Base-by-base conservation (phyloP, 2,888 invertebrate genomes). In the Scaptomyza parva region DNA sequence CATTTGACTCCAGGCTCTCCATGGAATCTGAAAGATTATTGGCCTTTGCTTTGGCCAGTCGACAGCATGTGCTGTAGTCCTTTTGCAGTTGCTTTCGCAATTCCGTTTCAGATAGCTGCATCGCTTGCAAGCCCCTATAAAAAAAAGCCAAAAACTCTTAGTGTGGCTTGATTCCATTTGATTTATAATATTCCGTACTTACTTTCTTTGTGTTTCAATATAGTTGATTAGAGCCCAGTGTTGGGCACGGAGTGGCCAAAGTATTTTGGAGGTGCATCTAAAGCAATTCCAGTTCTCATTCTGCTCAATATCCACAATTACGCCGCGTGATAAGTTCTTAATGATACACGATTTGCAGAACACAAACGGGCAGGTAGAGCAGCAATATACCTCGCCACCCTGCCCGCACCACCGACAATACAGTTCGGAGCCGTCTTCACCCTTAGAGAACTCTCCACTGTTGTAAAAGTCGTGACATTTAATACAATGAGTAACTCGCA, bases 401-500 rank as follows among this genome's bases (percentile, higher is more conserved):
- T 96, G 96, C 0, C 96, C 96, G 87, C 96, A 96, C 96, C 96
- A 96, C 48, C 96, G 93, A 80, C 96, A 96, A 86, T 96, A 96
- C 67, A 96, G 91, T 89, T 96, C 96, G 14, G 96, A 96, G 22
- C 96, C 96, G 92, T 96, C 96, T 89, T 96, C 96, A 50, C 96
- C 96, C 91, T 96, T 96, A 64, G 95, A 95, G 90, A 96, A 96
- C 79, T 95, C 95, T 5, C 96, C 96, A 89, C 96, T 96, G 53
- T 95, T 95, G 88, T 96, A 96, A 89, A 96, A 96, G 37, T 95
- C 94, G 77, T 94, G 94, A 89, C 96, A 96, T 45, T 93, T 93
- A 48, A 94, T 93, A 85, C 96, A 96, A 35, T 96, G 93, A 8
- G 96, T 91, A 0, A 96, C 96, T 33, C 94, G 94, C 2, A 96